phyloP scores from a whole-genome alignment of 2,888 invertebrate genomes.

The Chloroclystis v-ata region DNA sequence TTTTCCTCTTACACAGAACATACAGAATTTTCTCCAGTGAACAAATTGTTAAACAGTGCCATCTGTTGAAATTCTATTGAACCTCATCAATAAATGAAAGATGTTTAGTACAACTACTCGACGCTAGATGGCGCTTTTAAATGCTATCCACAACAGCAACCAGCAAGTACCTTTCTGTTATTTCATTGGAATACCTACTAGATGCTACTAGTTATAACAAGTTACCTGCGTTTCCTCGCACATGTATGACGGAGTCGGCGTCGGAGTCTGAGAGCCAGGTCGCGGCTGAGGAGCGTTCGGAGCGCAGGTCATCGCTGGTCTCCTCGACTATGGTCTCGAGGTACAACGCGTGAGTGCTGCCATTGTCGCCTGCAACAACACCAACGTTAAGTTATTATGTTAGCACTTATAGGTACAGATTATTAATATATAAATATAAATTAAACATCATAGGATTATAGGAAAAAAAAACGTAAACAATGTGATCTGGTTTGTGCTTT shows the following conservation, averaged over 20 bases:
- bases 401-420: too few species aligned
- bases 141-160: background rate
- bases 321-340: slow-evolving; percentile 93
- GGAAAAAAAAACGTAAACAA: too few species aligned
- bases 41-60: slow-evolving; percentile 25
- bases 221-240: slow-evolving; percentile 72
- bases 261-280: slow-evolving; percentile 86
- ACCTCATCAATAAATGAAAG: background rate
- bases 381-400: too few species aligned
- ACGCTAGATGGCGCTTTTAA: slow-evolving; percentile 50
- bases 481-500: too few species aligned
- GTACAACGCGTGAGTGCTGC: slow-evolving; percentile 80
- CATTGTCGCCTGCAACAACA: slow-evolving; percentile 59
- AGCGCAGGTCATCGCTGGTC: slow-evolving; percentile 89
- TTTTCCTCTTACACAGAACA: too few species aligned
- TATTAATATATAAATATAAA: too few species aligned
- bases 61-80: slow-evolving; percentile 28
- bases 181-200: too few species aligned
- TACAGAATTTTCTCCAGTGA: too few species aligned
- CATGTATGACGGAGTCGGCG: slow-evolving; percentile 88
- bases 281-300: slow-evolving; percentile 82
- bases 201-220: background rate
- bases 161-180: background rate
- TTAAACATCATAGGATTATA: too few species aligned
- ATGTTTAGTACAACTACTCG: slow-evolving; percentile 33